These are phyloP conservation scores for Pocillopora grandis DNA, from an alignment of 92 coral and sea anemone genomes.

Conservation along the genomic window DNA sequence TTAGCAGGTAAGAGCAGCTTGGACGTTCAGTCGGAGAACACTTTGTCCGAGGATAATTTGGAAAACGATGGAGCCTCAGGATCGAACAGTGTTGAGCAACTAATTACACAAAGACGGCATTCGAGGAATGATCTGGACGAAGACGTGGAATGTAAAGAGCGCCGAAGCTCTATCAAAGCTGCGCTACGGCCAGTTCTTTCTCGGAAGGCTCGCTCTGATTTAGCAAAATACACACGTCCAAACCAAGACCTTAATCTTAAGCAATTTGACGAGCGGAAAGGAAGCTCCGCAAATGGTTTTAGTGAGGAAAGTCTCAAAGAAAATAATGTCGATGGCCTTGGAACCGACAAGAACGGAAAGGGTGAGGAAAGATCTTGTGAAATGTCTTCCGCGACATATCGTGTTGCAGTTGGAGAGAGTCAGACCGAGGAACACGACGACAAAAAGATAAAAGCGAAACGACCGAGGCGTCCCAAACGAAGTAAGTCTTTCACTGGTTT, in stretches of 20 bases:
- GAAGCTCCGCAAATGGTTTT: conserved; percentile 31
- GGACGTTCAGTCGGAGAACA: background rate
- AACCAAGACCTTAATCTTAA: conserved; percentile 15
- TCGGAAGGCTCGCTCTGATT: conserved; percentile 47
- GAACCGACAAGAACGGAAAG: conserved; percentile 13
- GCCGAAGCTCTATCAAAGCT: conserved; percentile 40
- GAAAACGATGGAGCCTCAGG: conserved; percentile 19
- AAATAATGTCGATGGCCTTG: conserved; percentile 1
- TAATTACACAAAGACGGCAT: conserved; percentile 42
- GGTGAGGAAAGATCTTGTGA: conserved; percentile 14
- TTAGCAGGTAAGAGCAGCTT: conserved; percentile 6
- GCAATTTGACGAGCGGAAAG: conserved; percentile 1
- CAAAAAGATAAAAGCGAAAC: conserved; percentile 5
- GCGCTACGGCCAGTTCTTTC: conserved; percentile 33
- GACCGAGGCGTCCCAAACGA: conserved; percentile 20
- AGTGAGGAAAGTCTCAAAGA: conserved; percentile 5
- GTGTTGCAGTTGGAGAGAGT: conserved; percentile 19
- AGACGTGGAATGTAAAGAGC: conserved; percentile 45
- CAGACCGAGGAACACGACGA: conserved; percentile 6
- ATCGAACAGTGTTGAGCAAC: background rate
- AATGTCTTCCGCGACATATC: conserved; percentile 12
- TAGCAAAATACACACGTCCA: conserved; percentile 36
- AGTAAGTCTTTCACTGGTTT: conserved; percentile 44
- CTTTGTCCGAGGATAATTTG: conserved; percentile 3
- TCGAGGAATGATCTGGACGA: conserved; percentile 47